Conservation (phyloP, 2,797 vertebrate genomes). For the Chiroxiphia lanceolata region DNA sequence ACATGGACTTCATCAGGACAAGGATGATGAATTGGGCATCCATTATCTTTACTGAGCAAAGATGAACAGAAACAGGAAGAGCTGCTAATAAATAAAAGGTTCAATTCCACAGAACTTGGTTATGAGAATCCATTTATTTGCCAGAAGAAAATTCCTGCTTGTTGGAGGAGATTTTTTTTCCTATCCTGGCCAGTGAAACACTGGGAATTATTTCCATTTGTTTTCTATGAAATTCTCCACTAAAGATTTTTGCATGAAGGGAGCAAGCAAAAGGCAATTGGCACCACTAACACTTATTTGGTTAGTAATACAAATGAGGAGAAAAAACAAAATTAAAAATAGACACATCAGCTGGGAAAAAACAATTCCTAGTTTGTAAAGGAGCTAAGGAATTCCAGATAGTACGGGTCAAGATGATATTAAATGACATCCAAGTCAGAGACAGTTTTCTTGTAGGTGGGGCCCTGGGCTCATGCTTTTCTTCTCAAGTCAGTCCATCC, state of each 20-base stretch:
- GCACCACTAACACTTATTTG: background rate
- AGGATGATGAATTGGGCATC: constrained; percentile 34
- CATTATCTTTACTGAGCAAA: constrained; percentile 13
- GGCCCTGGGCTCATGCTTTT: constrained; percentile 26
- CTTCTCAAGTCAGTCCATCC: background rate
- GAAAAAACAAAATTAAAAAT: background rate
- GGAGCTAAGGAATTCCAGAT: background rate
- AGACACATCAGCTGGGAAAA: background rate
- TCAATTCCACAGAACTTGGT: constrained; percentile 40
- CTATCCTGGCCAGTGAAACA: background rate
- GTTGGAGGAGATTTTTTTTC: constrained; percentile 13
- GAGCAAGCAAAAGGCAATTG: background rate
- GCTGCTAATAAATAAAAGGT: constrained; percentile 64
- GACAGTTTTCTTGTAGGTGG: constrained; percentile 27
- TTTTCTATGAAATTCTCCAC: background rate
- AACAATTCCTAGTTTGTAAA: background rate
- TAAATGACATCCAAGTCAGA: constrained; percentile 3
- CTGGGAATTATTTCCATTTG: constrained; percentile 56
- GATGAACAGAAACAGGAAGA: constrained; percentile 54
- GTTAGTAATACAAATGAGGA: background rate
- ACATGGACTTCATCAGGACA: constrained; percentile 27
- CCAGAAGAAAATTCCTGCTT: constrained; percentile 61
- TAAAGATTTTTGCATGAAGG: background rate
- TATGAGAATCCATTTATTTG: constrained; percentile 3
- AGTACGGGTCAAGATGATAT: background rate